Evolutionary conservation across 2,797 vertebrate genomes (phyloP).

Genomic region (Coreius guichenoti): DNA sequence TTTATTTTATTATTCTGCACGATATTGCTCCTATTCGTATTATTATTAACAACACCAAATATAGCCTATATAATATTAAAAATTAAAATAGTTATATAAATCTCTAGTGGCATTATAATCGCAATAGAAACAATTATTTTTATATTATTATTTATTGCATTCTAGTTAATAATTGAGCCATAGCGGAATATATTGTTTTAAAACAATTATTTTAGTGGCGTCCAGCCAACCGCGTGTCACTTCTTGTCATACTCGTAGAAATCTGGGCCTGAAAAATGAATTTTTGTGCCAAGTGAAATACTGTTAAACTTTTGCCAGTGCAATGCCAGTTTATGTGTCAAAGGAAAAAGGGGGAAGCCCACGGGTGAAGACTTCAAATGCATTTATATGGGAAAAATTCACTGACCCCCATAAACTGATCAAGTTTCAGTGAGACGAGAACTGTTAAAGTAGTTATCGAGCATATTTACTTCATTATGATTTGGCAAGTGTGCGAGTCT

Average conservation of each 20-base stretch:
- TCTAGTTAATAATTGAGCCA: not conserved
- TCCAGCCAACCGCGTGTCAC: conserved; percentile 32
- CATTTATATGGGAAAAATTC: conserved; percentile 62
- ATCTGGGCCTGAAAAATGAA: conserved; percentile 49
- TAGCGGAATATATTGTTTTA: not conserved
- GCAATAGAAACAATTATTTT: not conserved
- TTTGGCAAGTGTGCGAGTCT: conserved; percentile 36
- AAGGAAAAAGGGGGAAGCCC: conserved; percentile 65
- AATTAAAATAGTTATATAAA: not conserved
- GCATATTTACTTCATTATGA: conserved; percentile 55
- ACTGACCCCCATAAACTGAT: conserved; percentile 63
- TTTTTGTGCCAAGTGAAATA: conserved; percentile 63
- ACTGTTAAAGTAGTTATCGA: conserved; percentile 61
- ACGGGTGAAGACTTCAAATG: conserved; percentile 65
- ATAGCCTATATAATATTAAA: not conserved
- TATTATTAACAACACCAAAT: not conserved
- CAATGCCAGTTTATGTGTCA: conserved; percentile 73
- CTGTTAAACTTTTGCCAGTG: conserved; percentile 58
- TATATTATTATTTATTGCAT: not conserved
- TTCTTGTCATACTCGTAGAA: conserved; percentile 28
- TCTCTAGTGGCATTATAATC: not conserved
- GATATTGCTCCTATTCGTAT: not conserved
- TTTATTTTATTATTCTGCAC: not conserved
- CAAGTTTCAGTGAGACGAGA: conserved; percentile 56
- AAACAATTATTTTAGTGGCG: conserved; percentile 18